Evolutionary conservation across 64 coral and sea anemone species (phyloP).

Genomic region (Pocillopora damicornis): DNA sequence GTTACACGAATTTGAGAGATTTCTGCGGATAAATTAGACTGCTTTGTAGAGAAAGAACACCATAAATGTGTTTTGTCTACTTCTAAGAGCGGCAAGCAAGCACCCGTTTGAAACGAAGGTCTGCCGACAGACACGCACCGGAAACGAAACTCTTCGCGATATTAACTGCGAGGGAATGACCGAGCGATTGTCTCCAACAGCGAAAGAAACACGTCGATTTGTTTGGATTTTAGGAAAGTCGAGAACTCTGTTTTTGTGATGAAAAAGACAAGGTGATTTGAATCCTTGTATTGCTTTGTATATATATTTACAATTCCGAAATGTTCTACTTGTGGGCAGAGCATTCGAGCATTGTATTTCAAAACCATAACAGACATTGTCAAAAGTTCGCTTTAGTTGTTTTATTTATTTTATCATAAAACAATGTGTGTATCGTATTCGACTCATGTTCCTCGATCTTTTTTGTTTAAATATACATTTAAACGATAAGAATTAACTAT

Average conservation of each 20-base stretch:
- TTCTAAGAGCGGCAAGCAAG: background rate
- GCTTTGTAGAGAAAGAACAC: background rate
- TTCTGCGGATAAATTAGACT: background rate
- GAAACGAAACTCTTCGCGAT: constrained; percentile 27
- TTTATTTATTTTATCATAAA: constrained; percentile 3
- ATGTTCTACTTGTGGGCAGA: constrained; percentile 2
- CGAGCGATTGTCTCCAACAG: constrained; percentile 3
- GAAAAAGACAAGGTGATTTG: constrained; percentile 24
- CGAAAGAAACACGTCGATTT: constrained; percentile 11
- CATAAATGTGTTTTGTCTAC: background rate
- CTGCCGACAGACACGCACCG: background rate
- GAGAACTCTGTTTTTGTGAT: constrained; percentile 3
- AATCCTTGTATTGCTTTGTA: background rate
- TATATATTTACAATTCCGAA: constrained; percentile 3
- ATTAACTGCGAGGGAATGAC: constrained; percentile 2
- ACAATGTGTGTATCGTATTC: background rate
- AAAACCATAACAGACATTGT: constrained; percentile 34
- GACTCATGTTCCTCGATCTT: background rate
- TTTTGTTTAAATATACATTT: background rate
- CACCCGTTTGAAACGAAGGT: background rate
- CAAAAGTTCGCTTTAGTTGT: constrained; percentile 20
- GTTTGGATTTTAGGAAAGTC: background rate
- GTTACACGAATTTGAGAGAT: background rate
- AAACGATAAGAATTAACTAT: background rate
- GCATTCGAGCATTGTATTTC: constrained; percentile 37